Percentiles rank a stretch among this genome's conserved stretches.
Conservation (phyloP, 2,888 invertebrate genomes). For the Pristionchus exspectatus region DNA sequence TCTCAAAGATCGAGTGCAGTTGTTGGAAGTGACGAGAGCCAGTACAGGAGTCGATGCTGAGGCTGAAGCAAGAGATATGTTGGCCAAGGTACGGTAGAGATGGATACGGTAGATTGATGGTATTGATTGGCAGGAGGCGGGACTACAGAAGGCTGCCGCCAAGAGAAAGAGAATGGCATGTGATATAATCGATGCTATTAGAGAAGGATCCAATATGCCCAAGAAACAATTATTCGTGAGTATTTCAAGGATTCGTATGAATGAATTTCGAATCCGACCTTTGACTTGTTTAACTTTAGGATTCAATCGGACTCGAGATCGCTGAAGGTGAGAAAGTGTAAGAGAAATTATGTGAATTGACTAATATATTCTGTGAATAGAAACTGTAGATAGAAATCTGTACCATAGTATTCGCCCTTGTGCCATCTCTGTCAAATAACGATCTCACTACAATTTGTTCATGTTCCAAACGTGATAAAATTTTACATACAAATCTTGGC, state of each 20-base stretch:
- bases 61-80: not conserved
- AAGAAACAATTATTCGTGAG: conserved; percentile 47
- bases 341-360: not conserved
- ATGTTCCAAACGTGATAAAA: conserved; percentile 41
- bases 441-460: conserved; percentile 6
- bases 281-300: not conserved
- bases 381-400: not conserved
- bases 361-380: conserved; percentile 1
- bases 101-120: not conserved
- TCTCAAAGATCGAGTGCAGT: not conserved
- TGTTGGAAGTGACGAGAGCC: conserved; percentile 7
- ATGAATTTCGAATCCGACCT: not conserved
- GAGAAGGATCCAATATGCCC: conserved; percentile 24
- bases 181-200: conserved; percentile 32
- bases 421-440: conserved; percentile 21
- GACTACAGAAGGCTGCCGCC: not conserved
- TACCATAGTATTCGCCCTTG: not conserved
- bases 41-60: conserved; percentile 24
- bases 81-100: conserved; percentile 29
- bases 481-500: not conserved
- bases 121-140: conserved; percentile 15
- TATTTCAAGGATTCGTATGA: not conserved
- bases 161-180: conserved; percentile 52
- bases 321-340: conserved; percentile 34
- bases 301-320: conserved; percentile 46